These are phyloP conservation scores for Lochmaea capreae DNA, from an alignment of 2,888 invertebrate genomes.

Conservation along the genomic window DNA sequence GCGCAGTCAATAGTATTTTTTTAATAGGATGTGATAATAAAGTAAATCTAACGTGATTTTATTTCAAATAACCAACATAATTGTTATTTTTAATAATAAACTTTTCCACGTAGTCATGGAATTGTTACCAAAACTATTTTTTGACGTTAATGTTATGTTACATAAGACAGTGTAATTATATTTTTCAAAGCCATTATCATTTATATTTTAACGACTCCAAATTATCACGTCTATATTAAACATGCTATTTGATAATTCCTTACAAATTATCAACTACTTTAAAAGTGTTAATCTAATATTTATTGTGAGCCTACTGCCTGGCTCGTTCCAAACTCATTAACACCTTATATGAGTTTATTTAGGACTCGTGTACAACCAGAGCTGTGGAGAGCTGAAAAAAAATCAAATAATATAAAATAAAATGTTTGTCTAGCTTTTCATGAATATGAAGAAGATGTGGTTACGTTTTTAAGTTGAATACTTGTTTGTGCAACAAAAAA, in stretches of 20 bases:
- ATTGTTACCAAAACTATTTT: no score
- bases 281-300: constrained; percentile 11
- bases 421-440: not conserved
- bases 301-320: constrained; percentile 1
- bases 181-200: not conserved
- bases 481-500: no score
- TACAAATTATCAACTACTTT: constrained; percentile 12
- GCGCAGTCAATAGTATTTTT: constrained; percentile 3
- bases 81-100: not conserved
- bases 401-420: no score
- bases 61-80: no score
- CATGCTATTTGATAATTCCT: not conserved
- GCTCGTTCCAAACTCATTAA: constrained; percentile 16
- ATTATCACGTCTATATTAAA: constrained; percentile 12
- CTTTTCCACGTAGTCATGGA: no score
- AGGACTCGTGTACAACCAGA: constrained; percentile 13
- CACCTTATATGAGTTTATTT: constrained; percentile 8
- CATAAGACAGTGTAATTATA: not conserved
- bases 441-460: no score
- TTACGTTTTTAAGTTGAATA: no score
- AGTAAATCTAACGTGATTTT: not conserved
- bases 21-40: no score
- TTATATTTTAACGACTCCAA: not conserved
- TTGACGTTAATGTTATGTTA: not conserved
- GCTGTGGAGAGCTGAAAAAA: not conserved